Evolutionary conservation across 1,140 invertebrate genomes (phyloP).

Genomic region (Armadillidium nasatum): DNA sequence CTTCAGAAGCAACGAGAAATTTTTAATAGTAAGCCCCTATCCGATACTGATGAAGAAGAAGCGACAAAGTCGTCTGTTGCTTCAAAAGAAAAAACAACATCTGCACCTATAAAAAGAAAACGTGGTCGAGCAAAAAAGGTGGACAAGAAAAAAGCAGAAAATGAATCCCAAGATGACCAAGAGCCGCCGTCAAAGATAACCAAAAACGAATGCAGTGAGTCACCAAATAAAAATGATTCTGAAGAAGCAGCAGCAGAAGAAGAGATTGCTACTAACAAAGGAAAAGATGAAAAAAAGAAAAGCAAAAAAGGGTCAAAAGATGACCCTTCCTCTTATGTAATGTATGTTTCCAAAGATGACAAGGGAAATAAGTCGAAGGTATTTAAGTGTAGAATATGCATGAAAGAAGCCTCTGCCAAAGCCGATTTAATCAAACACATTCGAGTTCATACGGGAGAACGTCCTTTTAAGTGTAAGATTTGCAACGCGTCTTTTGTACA

Average conservation of each 20-base stretch:
- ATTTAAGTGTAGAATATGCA: slow-evolving; percentile 39
- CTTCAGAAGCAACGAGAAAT: neutral
- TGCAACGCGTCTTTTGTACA: slow-evolving; percentile 64
- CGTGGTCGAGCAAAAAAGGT: neutral
- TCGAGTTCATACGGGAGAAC: slow-evolving; percentile 45
- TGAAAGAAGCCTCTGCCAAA: slow-evolving; percentile 35
- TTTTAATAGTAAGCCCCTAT: neutral
- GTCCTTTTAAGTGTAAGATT: slow-evolving; percentile 59
- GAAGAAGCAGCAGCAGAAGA: neutral
- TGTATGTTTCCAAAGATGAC: neutral
- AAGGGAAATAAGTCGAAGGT: slow-evolving; percentile 1
- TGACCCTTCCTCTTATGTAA: neutral
- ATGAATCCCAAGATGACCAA: neutral
- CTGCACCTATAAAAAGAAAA: neutral
- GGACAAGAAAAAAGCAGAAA: neutral
- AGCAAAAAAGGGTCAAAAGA: neutral
- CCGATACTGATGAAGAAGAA: neutral
- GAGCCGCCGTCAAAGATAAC: neutral
- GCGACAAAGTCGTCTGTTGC: neutral
- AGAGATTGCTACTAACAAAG: neutral
- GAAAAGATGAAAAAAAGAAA: neutral
- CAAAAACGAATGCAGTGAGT: neutral
- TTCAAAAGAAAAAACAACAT: neutral
- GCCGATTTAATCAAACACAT: slow-evolving; percentile 42
- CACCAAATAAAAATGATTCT: neutral